Evolutionary conservation across 2,888 invertebrate genomes (phyloP).

Genomic region (Dynastes tityus): DNA sequence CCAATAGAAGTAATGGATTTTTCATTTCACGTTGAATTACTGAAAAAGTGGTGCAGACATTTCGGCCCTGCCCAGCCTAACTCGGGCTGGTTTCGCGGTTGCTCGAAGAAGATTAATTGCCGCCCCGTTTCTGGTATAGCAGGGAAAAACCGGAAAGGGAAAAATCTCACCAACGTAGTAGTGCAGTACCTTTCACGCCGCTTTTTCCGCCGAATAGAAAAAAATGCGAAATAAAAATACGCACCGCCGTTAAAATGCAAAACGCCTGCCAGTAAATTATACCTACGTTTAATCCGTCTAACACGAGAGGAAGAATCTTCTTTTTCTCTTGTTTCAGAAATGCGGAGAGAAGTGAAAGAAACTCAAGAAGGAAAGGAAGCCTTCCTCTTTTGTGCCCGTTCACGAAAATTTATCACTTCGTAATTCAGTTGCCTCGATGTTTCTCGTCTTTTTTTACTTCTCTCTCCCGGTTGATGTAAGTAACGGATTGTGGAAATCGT

Average conservation of each 20-base stretch:
- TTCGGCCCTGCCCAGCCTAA: neutral
- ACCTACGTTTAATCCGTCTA: constrained; percentile 19
- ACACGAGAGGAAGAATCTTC: neutral
- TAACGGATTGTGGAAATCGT: neutral
- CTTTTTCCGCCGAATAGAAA: neutral
- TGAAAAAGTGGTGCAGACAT: constrained; percentile 10
- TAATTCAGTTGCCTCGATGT: constrained; percentile 27
- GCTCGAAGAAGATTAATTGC: constrained; percentile 38
- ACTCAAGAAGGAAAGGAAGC: neutral
- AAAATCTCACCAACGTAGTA: neutral
- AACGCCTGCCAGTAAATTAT: constrained; percentile 25
- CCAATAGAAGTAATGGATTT: constrained; percentile 22
- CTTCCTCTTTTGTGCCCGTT: neutral
- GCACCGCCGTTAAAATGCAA: constrained; percentile 19
- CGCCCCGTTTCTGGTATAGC: neutral
- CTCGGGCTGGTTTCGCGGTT: constrained; percentile 3
- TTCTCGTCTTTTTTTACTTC: neutral
- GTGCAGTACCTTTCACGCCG: neutral
- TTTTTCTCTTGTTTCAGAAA: neutral
- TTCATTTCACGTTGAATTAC: constrained; percentile 5
- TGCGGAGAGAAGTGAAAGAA: constrained; percentile 6
- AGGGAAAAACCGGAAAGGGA: neutral
- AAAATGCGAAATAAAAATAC: constrained; percentile 21
- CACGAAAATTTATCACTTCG: constrained; percentile 29
- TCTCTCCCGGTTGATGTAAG: neutral